Base-by-base conservation (phyloP, 2,888 invertebrate genomes). In the Ashinkailepas kermadecensis region DNA sequence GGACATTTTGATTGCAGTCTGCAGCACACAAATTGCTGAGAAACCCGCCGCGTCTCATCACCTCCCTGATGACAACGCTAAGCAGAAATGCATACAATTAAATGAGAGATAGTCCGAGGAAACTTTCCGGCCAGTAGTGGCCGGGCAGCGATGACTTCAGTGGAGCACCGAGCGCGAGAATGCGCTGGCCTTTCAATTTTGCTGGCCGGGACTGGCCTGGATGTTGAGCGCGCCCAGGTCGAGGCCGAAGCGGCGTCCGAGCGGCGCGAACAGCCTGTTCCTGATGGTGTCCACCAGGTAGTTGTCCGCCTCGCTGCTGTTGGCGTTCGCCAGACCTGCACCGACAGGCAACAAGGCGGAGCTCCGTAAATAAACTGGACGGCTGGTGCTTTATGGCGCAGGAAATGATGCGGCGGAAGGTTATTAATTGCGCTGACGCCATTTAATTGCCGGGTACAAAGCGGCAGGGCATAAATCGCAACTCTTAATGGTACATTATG, bases 241-340 rank as follows among this genome's bases (percentile, higher is more conserved):
- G 10, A 74, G 74, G 2, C 74, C 74, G 21, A 74, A 74, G 15
- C 9, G 21, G 21, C 7, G 3, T 10, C 74, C 74, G 54, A 21
- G 74, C 21, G 18, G 74, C 18, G 74, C 74, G 56, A 74, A 74
- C 54, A 74, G 74, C 10, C 54, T 15, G 74, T 74, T 74, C 6
- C 74, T 15, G 56, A 74, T 74, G 18, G 74, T 74, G 74, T 74
- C 74, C 54, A 74, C 74, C 74, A 74, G 74, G 54, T 74, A 74
- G 56, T 74, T 74, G 74, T 74, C 74, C 18, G 74, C 54, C 21
- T 74, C 74, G 74, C 74, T 74, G 56, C 74, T 74, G 74, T 74
- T 74, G 56, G 74, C 74, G 74, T 74, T 74, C 8, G 74, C 74
- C 74, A 74, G 74, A 21, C 74, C 74, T 74, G 74, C 11, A 39